phyloP scores from a whole-genome alignment of 2,113 vertebrate species.

The Phalacrocorax pelagicus region DNA sequence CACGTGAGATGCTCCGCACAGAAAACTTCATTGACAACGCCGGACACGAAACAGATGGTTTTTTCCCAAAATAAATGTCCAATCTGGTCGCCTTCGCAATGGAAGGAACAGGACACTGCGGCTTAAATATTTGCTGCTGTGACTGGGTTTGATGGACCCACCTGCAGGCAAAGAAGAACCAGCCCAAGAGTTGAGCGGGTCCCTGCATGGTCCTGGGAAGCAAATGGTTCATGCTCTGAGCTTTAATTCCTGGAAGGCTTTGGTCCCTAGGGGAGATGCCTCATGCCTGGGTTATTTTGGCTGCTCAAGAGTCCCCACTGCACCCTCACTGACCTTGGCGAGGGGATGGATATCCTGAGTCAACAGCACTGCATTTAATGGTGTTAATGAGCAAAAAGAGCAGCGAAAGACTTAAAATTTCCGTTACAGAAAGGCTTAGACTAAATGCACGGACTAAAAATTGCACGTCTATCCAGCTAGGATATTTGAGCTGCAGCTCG shows the following conservation, averaged over 20 bases:
- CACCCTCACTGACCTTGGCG: neutral
- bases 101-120: neutral
- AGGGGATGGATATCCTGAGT: neutral
- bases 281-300: neutral
- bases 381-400: neutral
- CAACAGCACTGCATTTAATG: neutral
- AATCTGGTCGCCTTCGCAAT: neutral
- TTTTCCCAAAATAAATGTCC: neutral
- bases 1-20: neutral
- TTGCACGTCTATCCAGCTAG: neutral
- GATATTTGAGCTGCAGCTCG: neutral
- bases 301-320: neutral
- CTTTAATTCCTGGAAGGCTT: neutral
- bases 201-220: accelerated
- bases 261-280: neutral
- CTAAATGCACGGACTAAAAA: neutral
- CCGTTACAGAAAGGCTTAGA: neutral
- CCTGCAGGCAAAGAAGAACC: neutral
- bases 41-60: neutral
- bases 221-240: neutral
- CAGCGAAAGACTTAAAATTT: neutral
- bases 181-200: neutral
- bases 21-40: neutral
- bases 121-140: neutral
- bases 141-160: neutral